Percentiles rank a stretch among this genome's conserved stretches.
phyloP scores from a whole-genome alignment of 30 jellyfish, hydroid and myxozoan genomes.

The Rhopilema esculentum region DNA sequence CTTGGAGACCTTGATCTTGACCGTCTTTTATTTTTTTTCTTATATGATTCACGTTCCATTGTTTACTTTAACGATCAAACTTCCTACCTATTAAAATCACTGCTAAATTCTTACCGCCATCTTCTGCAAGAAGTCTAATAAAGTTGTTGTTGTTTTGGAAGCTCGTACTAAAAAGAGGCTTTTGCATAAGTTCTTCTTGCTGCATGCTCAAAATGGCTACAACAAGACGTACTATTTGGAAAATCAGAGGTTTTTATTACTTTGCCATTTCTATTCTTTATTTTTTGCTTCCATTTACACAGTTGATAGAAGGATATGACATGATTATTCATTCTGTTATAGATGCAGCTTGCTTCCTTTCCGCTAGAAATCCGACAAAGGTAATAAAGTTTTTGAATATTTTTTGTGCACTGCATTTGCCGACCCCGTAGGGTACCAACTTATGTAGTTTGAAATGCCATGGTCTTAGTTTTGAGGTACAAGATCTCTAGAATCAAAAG shows the following conservation, averaged over 20 bases:
- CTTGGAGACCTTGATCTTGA: slow-evolving; percentile 54
- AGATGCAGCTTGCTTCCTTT: no score
- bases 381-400: no score
- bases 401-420: no score
- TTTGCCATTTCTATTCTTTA: background rate
- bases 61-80: background rate
- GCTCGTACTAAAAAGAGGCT: slow-evolving; percentile 15
- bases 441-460: no score
- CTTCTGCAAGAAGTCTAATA: background rate
- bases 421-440: no score
- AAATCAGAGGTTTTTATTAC: background rate
- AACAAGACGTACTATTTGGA: slow-evolving; percentile 19
- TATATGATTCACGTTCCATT: slow-evolving; percentile 25
- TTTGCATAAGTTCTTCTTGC: background rate
- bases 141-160: slow-evolving; percentile 21
- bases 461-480: no score
- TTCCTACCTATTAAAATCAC: background rate
- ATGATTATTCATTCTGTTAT: no score
- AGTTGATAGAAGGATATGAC: no score
- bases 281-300: background rate
- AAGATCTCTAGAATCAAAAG: no score
- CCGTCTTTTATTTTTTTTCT: slow-evolving; percentile 10
- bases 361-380: no score
- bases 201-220: slow-evolving; percentile 47
- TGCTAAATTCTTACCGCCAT: slow-evolving; percentile 10